A percentile compares a stretch with the other conserved stretches of the same genome.
Evolutionary conservation across 2,888 invertebrate species (phyloP).

Genomic region (Antheraea assamensis): DNA sequence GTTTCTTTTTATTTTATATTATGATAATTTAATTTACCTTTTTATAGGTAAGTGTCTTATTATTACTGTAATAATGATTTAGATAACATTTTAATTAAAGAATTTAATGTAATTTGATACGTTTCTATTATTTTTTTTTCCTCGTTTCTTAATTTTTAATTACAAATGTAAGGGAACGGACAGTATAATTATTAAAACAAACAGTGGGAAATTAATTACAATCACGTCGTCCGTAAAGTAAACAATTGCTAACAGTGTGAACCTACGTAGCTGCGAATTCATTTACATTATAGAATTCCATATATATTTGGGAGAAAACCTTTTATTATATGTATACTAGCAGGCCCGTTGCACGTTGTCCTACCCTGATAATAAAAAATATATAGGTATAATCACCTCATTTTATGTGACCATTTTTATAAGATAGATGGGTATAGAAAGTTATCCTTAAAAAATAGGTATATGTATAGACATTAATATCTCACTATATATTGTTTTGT

Average conservation of each 20-base stretch:
- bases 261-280: neutral
- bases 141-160: neutral
- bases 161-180: neutral
- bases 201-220: neutral
- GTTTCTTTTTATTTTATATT: too few species aligned
- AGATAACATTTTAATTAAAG: neutral
- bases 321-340: neutral
- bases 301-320: slow-evolving; percentile 23
- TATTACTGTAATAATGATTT: too few species aligned
- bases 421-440: too few species aligned
- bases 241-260: neutral
- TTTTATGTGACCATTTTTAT: too few species aligned
- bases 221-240: neutral
- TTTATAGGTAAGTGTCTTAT: too few species aligned
- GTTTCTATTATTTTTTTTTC: neutral
- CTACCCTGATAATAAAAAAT: too few species aligned
- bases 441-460: too few species aligned
- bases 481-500: too few species aligned
- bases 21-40: too few species aligned
- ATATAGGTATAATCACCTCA: too few species aligned
- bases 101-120: neutral
- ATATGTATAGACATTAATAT: too few species aligned
- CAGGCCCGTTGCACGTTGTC: too few species aligned
- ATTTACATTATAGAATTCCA: slow-evolving; percentile 21
- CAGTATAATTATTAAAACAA: neutral